Evolutionary conservation across 92 coral and sea anemone genomes (phyloP), one percentile per base, ranked within the genome.

Genomic region (Diadumene lineata): DNA sequence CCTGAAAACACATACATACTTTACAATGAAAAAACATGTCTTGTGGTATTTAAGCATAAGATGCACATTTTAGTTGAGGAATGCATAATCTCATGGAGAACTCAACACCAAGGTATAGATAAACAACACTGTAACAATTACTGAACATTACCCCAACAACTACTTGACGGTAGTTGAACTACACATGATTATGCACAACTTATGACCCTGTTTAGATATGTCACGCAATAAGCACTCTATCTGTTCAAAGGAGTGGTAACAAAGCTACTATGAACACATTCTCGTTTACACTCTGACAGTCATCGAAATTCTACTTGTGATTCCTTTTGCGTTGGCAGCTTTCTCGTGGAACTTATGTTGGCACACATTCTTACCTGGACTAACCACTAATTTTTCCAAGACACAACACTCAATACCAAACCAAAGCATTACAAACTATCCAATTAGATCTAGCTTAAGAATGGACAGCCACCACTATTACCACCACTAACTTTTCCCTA

Each of bases 1-100:
- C 98, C 98, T 94, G 72, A 15, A 85, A 66, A 16, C 7, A 10
- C 17, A 53, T 24, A 50, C 25, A 27, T 50, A 60, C n/a, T n/a
- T n/a, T n/a, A n/a, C n/a, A n/a, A n/a, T n/a, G n/a, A n/a, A n/a
- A n/a, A n/a, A n/a, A n/a, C n/a, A n/a, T n/a, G n/a, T n/a, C n/a
- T n/a, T n/a, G n/a, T n/a, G n/a, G n/a, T n/a, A n/a, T n/a, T n/a
- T n/a, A n/a, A n/a, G n/a, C n/a, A n/a, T n/a, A n/a, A n/a, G n/a
- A n/a, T n/a, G n/a, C n/a, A n/a, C n/a, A n/a, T n/a, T n/a, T n/a
- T n/a, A n/a, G n/a, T n/a, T n/a, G n/a, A n/a, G n/a, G n/a, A n/a
- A n/a, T n/a, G n/a, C n/a, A n/a, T n/a, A n/a, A n/a, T n/a, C n/a
- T n/a, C n/a, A n/a, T n/a, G n/a, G n/a, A n/a, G n/a, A n/a, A n/a